Evolutionary conservation across 1,140 invertebrate species (phyloP).

Genomic region (Pissodes strobi): DNA sequence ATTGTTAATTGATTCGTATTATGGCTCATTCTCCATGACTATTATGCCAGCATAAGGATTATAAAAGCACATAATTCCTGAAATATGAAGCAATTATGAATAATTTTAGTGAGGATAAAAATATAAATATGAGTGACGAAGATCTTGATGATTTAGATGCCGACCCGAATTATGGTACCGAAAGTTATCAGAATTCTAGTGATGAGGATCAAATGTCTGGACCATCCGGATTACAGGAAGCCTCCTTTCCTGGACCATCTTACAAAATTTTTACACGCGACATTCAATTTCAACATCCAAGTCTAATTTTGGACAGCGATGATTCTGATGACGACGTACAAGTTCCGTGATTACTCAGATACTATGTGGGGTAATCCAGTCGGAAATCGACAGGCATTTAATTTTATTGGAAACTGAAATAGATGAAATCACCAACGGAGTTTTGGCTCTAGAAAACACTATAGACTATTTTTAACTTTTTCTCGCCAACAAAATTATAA

Average conservation of each 20-base stretch:
- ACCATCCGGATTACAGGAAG: neutral
- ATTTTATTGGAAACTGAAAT: slow-evolving; percentile 13
- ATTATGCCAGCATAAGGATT: no score
- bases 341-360: no score
- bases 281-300: no score
- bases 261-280: neutral
- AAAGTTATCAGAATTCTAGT: no score
- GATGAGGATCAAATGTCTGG: neutral
- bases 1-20: no score
- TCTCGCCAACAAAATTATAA: slow-evolving; percentile 16
- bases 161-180: neutral
- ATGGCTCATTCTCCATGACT: no score
- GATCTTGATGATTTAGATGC: neutral
- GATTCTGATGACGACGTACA: no score
- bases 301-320: no score
- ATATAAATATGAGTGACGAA: slow-evolving; percentile 15
- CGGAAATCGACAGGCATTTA: slow-evolving; percentile 20
- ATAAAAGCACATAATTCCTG: no score
- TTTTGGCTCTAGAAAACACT: slow-evolving; percentile 16
- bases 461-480: slow-evolving; percentile 21
- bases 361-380: slow-evolving; percentile 25
- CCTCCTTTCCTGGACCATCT: neutral
- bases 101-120: no score
- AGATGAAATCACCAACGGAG: slow-evolving; percentile 13
- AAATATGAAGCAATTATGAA: no score